A percentile compares a stretch with the other conserved stretches of the same genome.
Conservation (phyloP, 2,797 vertebrate genomes). For the Artibeus jamaicensis region DNA sequence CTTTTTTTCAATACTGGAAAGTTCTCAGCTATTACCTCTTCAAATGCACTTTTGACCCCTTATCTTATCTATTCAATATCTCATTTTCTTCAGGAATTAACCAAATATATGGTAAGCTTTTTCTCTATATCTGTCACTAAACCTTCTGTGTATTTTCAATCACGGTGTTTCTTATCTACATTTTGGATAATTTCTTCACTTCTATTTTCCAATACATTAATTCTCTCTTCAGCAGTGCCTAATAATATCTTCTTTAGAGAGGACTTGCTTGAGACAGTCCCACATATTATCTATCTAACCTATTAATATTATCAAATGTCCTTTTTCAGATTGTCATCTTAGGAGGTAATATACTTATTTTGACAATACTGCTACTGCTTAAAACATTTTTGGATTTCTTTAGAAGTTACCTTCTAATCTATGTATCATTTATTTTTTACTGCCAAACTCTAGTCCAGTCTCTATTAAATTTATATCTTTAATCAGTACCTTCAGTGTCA, state of each 20-base stretch:
- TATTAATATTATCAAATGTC: constrained; percentile 15
- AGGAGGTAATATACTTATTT: constrained; percentile 22
- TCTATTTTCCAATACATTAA: constrained; percentile 24
- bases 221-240: background rate
- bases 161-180: background rate
- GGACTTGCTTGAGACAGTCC: background rate
- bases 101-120: background rate
- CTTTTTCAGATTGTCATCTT: constrained; percentile 27
- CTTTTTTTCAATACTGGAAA: background rate
- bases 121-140: background rate
- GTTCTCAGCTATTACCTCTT: constrained; percentile 10
- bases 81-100: background rate
- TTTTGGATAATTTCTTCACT: constrained; percentile 26
- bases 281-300: background rate
- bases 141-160: constrained; percentile 26
- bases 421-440: background rate
- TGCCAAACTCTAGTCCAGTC: background rate
- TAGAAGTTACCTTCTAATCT: background rate
- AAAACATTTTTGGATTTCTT: constrained; percentile 33
- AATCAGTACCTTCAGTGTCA: constrained; percentile 23
- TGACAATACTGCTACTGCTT: background rate
- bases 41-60: background rate
- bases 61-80: background rate
- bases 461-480: constrained; percentile 27
- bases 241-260: background rate